Evolutionary conservation across 1,140 invertebrate species (phyloP), one percentile per base, ranked within the genome.

Genomic region (Yoshiicerus persimilis): DNA sequence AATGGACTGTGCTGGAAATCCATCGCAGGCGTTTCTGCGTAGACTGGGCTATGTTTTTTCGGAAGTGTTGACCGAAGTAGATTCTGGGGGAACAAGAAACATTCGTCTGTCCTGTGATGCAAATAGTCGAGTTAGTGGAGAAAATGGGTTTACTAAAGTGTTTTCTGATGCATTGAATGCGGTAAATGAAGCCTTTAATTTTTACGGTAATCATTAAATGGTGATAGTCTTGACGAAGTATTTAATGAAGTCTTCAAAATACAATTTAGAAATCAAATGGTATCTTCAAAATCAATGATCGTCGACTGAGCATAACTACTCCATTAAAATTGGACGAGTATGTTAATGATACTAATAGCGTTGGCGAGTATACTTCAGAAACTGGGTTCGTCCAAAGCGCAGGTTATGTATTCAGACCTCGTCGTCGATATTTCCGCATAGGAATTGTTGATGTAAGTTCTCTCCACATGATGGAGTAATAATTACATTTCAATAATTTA

Each of bases 361-460:
- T 91, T 11, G 91, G 91, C 20, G 32, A 36, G 5, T 91, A 90
- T 77, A 83, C 34, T 8, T 77, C 89, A 1, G 11, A 30, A 11
- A 83, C 62, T 27, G 84, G 87, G 10, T 90, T 91, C 84, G 39
- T 64, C 27, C 30, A 88, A n/a, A 38, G 4, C 30, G 2, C 13
- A 20, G n/a, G 5, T 6, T 56, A n/a, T 56, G 47, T 6, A 56
- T 56, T 56, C 8, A 16, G n/a, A 56, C 77, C 13, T 39, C 38
- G 10, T 90, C 90, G 75, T 64, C 85, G 88, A 25, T 91, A 90
- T 62, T 92, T 91, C 87, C 84, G 90, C 16, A 90, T 92, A 56
- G 91, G 91, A 13, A 91, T 91, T 86, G 90, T 92, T n/a, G 87
- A 90, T 16, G 89, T 90, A 87, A 39, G 70, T 11, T 41, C 2